Conservation (phyloP, 2,888 invertebrate species). For the Dryobotodes eremita region DNA sequence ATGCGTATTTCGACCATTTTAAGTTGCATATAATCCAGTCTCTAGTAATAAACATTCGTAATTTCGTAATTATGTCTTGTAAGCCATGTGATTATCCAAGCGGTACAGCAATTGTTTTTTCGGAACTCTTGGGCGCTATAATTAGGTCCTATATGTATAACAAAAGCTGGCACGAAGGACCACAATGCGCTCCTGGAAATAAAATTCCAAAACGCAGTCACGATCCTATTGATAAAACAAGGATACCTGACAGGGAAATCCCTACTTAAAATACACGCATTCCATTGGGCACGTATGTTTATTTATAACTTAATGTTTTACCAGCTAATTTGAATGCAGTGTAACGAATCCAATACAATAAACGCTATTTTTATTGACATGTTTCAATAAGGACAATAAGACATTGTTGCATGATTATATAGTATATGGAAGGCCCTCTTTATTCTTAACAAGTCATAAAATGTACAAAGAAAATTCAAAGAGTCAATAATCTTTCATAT, state of each 20-base stretch:
- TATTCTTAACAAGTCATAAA: background rate
- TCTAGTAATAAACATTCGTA: background rate
- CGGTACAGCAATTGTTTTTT: background rate
- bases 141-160: background rate
- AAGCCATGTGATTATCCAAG: background rate
- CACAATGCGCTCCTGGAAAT: constrained; percentile 17
- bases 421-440: constrained; percentile 13
- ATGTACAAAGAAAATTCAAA: background rate
- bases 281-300: constrained; percentile 12
- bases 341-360: constrained; percentile 33
- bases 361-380: constrained; percentile 17
- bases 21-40: background rate
- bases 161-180: background rate
- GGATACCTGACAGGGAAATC: constrained; percentile 44
- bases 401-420: constrained; percentile 37
- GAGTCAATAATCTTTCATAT: background rate
- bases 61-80: background rate
- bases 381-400: constrained; percentile 36
- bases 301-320: constrained; percentile 39
- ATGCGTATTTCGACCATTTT: background rate
- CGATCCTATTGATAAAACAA: constrained; percentile 45
- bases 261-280: constrained; percentile 19
- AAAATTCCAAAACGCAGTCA: constrained; percentile 31
- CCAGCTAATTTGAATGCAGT: constrained; percentile 49
- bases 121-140: background rate